These are phyloP conservation scores for Spodoptera picta DNA, from an alignment of 2,888 invertebrate genomes.

Conservation along the genomic window DNA sequence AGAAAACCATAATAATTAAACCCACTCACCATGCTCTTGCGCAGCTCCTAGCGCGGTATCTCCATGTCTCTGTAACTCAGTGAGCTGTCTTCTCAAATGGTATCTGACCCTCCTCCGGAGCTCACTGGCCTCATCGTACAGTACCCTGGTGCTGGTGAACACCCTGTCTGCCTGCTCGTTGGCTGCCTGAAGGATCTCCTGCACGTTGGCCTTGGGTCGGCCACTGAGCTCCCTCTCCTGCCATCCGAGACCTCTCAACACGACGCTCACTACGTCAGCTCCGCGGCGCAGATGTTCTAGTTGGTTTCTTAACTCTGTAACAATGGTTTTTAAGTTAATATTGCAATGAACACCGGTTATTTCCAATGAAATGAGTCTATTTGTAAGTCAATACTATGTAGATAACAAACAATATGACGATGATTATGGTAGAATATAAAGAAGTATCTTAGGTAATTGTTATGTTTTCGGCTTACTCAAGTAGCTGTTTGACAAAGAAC, in stretches of 20 bases:
- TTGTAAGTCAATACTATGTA: too few species aligned
- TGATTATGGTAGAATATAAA: too few species aligned
- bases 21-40: slow-evolving; percentile 89
- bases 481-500: too few species aligned
- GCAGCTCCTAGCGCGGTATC: slow-evolving; percentile 92
- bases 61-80: slow-evolving; percentile 89
- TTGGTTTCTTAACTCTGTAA: slow-evolving; percentile 67
- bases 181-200: slow-evolving; percentile 57
- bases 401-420: too few species aligned
- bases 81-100: slow-evolving; percentile 84
- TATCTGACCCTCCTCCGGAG: slow-evolving; percentile 84
- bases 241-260: slow-evolving; percentile 82
- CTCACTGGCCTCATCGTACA: slow-evolving; percentile 85
- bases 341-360: too few species aligned
- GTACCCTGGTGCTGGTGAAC: slow-evolving; percentile 76
- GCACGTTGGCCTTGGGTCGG: slow-evolving; percentile 63
- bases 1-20: too few species aligned
- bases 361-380: too few species aligned
- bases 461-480: too few species aligned
- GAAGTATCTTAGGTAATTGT: too few species aligned
- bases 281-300: slow-evolving; percentile 74
- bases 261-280: slow-evolving; percentile 77
- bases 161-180: slow-evolving; percentile 77
- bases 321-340: too few species aligned
- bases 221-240: slow-evolving; percentile 76